Percentiles rank a stretch among this genome's conserved stretches.
These are phyloP conservation scores for Diadegma fenestrale DNA, from an alignment of 2,888 invertebrate genomes.

Conservation along the genomic window DNA sequence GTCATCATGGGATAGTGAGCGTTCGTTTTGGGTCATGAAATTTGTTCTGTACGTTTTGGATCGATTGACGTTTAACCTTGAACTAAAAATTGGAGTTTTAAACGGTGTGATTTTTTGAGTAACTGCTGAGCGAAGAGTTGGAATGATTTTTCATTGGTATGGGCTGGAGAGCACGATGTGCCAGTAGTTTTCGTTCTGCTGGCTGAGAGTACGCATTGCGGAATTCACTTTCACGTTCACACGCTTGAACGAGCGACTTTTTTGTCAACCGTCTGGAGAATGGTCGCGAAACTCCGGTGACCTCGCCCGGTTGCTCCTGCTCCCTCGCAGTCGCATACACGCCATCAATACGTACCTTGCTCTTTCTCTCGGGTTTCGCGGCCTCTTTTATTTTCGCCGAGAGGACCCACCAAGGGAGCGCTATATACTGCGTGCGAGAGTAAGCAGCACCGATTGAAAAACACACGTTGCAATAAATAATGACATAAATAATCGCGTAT, in stretches of 20 bases:
- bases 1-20: background rate
- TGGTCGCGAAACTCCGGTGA: conserved; percentile 73
- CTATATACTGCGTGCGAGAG: conserved; percentile 1
- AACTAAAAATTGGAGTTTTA: background rate
- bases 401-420: conserved; percentile 29
- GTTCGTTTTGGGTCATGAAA: background rate
- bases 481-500: conserved; percentile 38
- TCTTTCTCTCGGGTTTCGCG: background rate
- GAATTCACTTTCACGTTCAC: conserved; percentile 73
- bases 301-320: conserved; percentile 51
- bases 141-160: conserved; percentile 21
- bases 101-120: background rate
- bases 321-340: conserved; percentile 41
- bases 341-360: conserved; percentile 17
- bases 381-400: conserved; percentile 26
- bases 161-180: background rate
- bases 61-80: conserved; percentile 5
- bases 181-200: conserved; percentile 19
- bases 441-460: background rate
- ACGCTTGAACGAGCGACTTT: conserved; percentile 71
- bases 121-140: background rate
- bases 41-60: background rate
- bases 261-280: conserved; percentile 74
- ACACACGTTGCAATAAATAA: conserved; percentile 34
- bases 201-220: conserved; percentile 59